Conservation (phyloP, 2,797 vertebrate species). For the Calcarius lapponicus region DNA sequence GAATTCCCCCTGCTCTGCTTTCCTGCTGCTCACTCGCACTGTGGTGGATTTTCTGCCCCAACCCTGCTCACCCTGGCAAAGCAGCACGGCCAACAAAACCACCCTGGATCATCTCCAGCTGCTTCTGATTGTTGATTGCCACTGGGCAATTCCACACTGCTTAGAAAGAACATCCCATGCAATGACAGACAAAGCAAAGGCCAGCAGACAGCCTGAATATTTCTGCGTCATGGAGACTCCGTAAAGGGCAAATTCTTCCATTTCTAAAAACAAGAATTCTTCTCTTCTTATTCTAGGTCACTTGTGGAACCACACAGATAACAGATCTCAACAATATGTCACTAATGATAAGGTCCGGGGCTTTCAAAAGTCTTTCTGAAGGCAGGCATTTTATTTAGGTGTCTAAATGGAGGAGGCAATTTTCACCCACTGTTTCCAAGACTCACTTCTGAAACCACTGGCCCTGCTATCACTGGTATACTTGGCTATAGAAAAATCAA, state of each 20-base stretch:
- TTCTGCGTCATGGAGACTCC: not conserved
- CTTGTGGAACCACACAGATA: conserved; percentile 39
- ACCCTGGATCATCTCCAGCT: not conserved
- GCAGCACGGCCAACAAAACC: not conserved
- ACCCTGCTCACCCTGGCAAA: fast-evolving
- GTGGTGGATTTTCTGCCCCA: not conserved
- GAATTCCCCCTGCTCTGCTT: not conserved
- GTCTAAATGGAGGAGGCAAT: not conserved
- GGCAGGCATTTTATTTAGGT: not conserved
- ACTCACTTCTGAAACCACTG: not conserved
- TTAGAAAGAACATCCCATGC: not conserved
- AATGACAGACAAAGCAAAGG: not conserved
- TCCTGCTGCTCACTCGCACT: fast-evolving
- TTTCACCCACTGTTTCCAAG: not conserved
- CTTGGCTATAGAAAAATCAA: not conserved
- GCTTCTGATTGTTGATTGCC: not conserved
- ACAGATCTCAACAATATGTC: conserved; percentile 41
- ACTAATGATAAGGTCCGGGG: not conserved
- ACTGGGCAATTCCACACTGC: not conserved
- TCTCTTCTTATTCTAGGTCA: conserved; percentile 53
- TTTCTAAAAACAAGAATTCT: conserved; percentile 57
- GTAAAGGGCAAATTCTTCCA: conserved; percentile 41
- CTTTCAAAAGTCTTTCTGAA: conserved; percentile 11
- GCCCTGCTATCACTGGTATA: not conserved
- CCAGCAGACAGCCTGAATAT: not conserved